Conservation (phyloP, 2,888 invertebrate genomes). For the Synergus japonicus region DNA sequence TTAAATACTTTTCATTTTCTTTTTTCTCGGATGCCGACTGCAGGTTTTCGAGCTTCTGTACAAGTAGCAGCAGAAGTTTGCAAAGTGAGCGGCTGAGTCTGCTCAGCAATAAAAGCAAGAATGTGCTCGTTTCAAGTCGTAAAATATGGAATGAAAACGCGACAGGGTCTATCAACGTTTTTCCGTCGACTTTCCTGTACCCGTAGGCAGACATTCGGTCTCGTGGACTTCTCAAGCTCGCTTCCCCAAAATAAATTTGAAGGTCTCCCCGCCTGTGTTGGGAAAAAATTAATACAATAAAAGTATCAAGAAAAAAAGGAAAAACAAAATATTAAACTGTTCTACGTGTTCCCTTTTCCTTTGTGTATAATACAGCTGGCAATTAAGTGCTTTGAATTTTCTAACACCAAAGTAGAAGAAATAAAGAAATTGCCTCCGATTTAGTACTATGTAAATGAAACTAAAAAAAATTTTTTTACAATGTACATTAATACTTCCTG, state of each 20-base stretch:
- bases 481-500: too few relatives aligned
- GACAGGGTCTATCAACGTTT: slow-evolving; percentile 29
- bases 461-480: too few relatives aligned
- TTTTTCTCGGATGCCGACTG: slow-evolving; percentile 1
- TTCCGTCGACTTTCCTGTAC: slow-evolving; percentile 4
- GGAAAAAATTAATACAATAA: not conserved
- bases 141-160: slow-evolving; percentile 38
- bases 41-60: slow-evolving; percentile 24
- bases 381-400: not conserved
- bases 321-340: not conserved
- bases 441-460: too few relatives aligned
- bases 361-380: not conserved
- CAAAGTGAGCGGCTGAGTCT: slow-evolving; percentile 38
- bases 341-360: not conserved
- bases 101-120: slow-evolving; percentile 42
- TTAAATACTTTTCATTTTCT: not conserved
- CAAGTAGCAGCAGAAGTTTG: slow-evolving; percentile 37
- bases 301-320: not conserved
- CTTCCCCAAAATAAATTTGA: not conserved
- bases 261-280: not conserved
- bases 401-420: not conserved
- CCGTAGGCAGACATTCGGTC: not conserved
- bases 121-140: slow-evolving; percentile 41
- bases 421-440: too few relatives aligned
- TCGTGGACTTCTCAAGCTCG: not conserved